Evolutionary conservation across 2,888 invertebrate species (phyloP).

Genomic region (Bembecia ichneumoniformis): DNA sequence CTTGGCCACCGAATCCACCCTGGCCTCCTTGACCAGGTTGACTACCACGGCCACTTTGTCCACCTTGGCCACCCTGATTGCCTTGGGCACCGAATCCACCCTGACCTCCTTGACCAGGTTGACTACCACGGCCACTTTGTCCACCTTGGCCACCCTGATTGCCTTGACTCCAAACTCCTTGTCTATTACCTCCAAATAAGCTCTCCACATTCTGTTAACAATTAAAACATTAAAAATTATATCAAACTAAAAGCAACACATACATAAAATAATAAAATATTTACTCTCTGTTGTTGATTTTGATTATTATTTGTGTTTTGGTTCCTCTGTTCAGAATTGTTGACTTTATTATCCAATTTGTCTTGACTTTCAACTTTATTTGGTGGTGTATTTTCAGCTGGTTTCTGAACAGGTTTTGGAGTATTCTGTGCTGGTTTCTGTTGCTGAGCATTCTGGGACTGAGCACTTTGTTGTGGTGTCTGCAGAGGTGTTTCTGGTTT

Average conservation of each 20-base stretch:
- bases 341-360: constrained; percentile 30
- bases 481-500: constrained; percentile 16
- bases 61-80: constrained; percentile 8
- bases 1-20: constrained; percentile 32
- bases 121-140: constrained; percentile 34
- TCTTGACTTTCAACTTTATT: constrained; percentile 18
- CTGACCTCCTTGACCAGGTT: constrained; percentile 28
- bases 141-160: constrained; percentile 25
- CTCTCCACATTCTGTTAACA: background rate
- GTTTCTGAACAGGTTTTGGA: constrained; percentile 5
- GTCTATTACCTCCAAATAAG: background rate
- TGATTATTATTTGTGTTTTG: constrained; percentile 22
- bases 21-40: no score
- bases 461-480: constrained; percentile 10
- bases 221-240: constrained; percentile 1
- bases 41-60: constrained; percentile 1
- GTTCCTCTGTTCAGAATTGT: constrained; percentile 31
- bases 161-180: constrained; percentile 6
- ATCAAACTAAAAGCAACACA: background rate
- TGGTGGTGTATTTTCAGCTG: constrained; percentile 7
- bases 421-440: constrained; percentile 13
- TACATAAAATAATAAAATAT: constrained; percentile 3
- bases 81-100: constrained; percentile 8
- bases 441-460: constrained; percentile 14
- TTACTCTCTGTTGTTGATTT: constrained; percentile 33